Percentiles rank a stretch among this genome's conserved stretches.
Conservation (phyloP, 1,140 invertebrate genomes). For the Bombus picipes region DNA sequence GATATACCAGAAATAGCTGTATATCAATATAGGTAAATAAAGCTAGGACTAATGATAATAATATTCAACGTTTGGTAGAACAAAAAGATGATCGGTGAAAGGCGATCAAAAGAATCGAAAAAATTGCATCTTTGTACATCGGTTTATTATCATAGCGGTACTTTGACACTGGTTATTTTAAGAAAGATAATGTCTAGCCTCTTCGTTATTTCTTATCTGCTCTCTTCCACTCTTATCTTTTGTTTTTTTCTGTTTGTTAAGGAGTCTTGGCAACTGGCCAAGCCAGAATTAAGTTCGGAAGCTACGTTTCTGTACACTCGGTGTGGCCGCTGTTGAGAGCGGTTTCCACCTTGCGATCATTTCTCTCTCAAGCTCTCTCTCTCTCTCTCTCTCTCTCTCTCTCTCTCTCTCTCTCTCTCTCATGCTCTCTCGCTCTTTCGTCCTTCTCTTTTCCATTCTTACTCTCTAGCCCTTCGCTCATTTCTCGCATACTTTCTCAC, state of each 20-base stretch:
- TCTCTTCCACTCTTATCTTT: conserved; percentile 42
- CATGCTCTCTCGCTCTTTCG: background rate
- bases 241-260: conserved; percentile 61
- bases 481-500: conserved; percentile 22
- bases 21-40: background rate
- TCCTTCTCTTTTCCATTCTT: background rate
- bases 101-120: conserved; percentile 45
- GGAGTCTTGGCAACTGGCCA: conserved; percentile 68
- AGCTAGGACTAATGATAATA: no score
- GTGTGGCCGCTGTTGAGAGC: conserved; percentile 50
- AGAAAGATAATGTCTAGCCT: conserved; percentile 82
- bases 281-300: conserved; percentile 69
- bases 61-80: background rate
- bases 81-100: background rate
- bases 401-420: conserved; percentile 5
- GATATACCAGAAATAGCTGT: background rate
- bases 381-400: conserved; percentile 12
- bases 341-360: conserved; percentile 46
- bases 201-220: conserved; percentile 68
- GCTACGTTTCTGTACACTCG: conserved; percentile 69
- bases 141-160: conserved; percentile 81
- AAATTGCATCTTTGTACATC: conserved; percentile 80
- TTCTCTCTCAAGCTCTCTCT: conserved; percentile 16
- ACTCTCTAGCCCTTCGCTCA: background rate
- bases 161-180: conserved; percentile 82